Evolutionary conservation across 2,113 vertebrate genomes (phyloP).

Genomic region (Gnathonemus echidnorhynchus): DNA sequence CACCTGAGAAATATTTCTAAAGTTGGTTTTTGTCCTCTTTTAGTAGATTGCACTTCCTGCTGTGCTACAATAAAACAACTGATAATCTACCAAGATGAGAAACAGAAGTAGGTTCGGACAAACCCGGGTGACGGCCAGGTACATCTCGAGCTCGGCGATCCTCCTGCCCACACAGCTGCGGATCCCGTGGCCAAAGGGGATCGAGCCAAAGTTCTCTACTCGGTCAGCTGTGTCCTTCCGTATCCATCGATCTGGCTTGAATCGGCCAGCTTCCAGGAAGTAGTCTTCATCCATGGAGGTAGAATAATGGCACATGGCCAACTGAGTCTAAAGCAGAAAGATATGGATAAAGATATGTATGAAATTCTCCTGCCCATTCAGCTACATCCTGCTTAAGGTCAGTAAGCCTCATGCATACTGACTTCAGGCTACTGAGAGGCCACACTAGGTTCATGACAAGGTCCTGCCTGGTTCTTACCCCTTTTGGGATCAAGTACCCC

Average conservation of each 20-base stretch:
- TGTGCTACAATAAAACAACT: not conserved
- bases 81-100: not conserved
- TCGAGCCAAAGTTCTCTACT: slow-evolving; percentile 85
- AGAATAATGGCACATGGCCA: slow-evolving; percentile 85
- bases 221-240: slow-evolving; percentile 67
- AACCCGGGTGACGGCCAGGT: slow-evolving; percentile 76
- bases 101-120: not conserved
- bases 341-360: not conserved
- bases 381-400: not conserved
- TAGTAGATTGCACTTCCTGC: not conserved
- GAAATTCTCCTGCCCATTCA: not conserved
- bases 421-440: not conserved
- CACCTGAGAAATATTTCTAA: not conserved
- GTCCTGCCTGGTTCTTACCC: slow-evolving; percentile 59
- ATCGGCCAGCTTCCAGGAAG: slow-evolving; percentile 64
- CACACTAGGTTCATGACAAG: not conserved
- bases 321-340: slow-evolving; percentile 65
- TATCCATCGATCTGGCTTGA: slow-evolving; percentile 79
- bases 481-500: slow-evolving; percentile 86
- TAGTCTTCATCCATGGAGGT: slow-evolving; percentile 77
- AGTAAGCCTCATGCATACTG: not conserved
- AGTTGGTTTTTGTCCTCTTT: not conserved
- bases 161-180: slow-evolving; percentile 82
- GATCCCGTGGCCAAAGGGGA: slow-evolving; percentile 86
- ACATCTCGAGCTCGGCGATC: slow-evolving; percentile 83